These are phyloP conservation scores for Heterocephalus glaber DNA, from an alignment of 2,113 vertebrate genomes.

Conservation along the genomic window DNA sequence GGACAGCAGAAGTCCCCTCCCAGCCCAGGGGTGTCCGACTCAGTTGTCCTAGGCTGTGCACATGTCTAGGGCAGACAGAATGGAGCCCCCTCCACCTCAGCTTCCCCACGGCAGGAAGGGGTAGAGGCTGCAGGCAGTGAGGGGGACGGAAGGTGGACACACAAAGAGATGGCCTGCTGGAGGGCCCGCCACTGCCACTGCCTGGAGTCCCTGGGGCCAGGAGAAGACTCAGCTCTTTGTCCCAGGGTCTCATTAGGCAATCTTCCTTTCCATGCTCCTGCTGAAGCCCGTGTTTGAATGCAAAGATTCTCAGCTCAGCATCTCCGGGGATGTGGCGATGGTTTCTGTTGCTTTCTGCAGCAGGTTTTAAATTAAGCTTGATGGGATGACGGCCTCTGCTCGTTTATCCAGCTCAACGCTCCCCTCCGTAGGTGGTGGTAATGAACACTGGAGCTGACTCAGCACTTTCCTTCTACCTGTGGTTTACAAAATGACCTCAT, in stretches of 20 bases:
- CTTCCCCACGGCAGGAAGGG: too few relatives aligned
- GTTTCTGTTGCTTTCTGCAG: background rate
- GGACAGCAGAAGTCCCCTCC: too few relatives aligned
- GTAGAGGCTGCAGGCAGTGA: background rate
- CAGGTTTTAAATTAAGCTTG: slow-evolving; percentile 54
- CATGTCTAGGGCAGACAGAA: background rate
- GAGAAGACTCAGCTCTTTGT: background rate
- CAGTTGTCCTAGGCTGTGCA: background rate
- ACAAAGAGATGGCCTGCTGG: background rate
- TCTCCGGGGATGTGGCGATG: background rate
- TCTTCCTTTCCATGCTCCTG: slow-evolving; percentile 72
- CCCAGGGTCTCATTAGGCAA: background rate
- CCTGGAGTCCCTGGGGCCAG: background rate
- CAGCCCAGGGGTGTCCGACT: background rate
- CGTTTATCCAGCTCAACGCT: background rate
- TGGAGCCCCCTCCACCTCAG: background rate
- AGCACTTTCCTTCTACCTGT: background rate
- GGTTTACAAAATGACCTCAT: background rate
- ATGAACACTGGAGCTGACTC: background rate
- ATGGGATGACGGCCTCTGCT: background rate
- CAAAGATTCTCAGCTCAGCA: background rate
- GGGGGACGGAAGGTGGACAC: background rate
- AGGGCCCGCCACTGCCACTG: background rate
- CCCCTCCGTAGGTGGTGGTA: background rate
- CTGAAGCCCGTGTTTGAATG: slow-evolving; percentile 63